A percentile compares a stretch with the other conserved stretches of the same genome.
Evolutionary conservation across 2,888 invertebrate species (phyloP).

Genomic region (Netelia inedita): DNA sequence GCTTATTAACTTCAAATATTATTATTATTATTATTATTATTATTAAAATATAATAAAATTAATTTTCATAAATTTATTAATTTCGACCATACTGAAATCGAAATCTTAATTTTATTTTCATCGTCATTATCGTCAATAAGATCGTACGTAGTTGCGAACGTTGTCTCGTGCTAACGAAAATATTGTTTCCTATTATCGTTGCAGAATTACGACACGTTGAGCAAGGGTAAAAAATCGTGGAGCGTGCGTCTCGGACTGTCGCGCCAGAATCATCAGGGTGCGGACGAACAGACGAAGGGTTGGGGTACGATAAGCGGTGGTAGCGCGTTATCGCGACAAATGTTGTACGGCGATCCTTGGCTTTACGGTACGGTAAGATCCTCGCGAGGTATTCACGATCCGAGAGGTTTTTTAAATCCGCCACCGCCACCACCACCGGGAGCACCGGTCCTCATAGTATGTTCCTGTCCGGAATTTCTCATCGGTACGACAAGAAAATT

Average conservation of each 20-base stretch:
- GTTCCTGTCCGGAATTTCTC: constrained; percentile 93
- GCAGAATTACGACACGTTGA: constrained; percentile 85
- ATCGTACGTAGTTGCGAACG: no score
- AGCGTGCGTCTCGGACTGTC: constrained; percentile 89
- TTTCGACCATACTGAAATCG: no score
- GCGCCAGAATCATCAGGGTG: constrained; percentile 84
- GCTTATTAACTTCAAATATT: no score
- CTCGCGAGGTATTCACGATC: constrained; percentile 76
- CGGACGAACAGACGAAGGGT: constrained; percentile 76
- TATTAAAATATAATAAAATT: no score
- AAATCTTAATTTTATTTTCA: no score
- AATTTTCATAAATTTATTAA: no score
- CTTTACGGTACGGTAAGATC: constrained; percentile 91
- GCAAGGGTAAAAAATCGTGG: constrained; percentile 89
- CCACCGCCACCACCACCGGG: constrained; percentile 87
- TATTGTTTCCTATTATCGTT: constrained; percentile 44
- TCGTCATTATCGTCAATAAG: no score
- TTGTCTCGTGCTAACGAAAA: no score
- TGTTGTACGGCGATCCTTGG: constrained; percentile 90
- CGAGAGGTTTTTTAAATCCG: constrained; percentile 85
- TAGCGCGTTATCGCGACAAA: constrained; percentile 92
- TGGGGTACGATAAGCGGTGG: constrained; percentile 87
- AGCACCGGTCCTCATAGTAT: constrained; percentile 91
- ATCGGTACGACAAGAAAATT: constrained; percentile 92
- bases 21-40: no score